These are phyloP conservation scores for Bombus breviceps DNA, from an alignment of 1,140 invertebrate genomes.

Conservation along the genomic window DNA sequence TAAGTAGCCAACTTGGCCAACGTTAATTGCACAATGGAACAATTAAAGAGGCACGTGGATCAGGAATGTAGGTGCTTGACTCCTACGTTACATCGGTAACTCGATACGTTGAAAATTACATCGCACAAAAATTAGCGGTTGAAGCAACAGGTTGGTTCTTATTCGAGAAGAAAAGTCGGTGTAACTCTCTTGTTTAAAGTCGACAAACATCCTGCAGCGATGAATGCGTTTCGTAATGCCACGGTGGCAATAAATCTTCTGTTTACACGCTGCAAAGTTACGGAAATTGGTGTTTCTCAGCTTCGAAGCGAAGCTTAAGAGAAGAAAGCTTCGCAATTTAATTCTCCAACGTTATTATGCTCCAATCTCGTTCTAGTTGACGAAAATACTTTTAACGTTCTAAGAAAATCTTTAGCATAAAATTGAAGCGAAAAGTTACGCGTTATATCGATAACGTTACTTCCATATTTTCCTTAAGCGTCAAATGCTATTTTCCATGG, in stretches of 20 bases:
- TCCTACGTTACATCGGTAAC: background rate
- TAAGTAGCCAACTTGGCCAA: constrained; percentile 67
- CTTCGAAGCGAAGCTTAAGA: background rate
- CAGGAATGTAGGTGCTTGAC: constrained; percentile 7
- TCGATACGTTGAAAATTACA: background rate
- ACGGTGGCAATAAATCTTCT: constrained; percentile 10
- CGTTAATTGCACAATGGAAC: background rate
- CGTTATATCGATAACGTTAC: too few relatives aligned
- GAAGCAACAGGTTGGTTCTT: background rate
- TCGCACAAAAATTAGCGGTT: background rate
- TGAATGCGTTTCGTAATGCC: constrained; percentile 19
- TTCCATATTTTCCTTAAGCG: too few relatives aligned
- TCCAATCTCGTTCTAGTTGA: background rate
- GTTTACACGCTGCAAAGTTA: background rate
- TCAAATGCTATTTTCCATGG: too few relatives aligned
- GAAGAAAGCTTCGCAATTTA: too few relatives aligned
- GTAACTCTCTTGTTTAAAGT: background rate
- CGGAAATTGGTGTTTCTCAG: background rate
- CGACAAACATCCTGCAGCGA: background rate
- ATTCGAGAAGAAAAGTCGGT: background rate
- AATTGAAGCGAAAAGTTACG: too few relatives aligned
- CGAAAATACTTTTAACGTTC: too few relatives aligned
- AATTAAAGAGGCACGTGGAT: background rate
- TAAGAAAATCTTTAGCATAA: too few relatives aligned
- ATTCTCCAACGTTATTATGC: too few relatives aligned